These are phyloP conservation scores for Aplidium turbinatum DNA, from an alignment of 23 tunicate species.

Conservation along the genomic window DNA sequence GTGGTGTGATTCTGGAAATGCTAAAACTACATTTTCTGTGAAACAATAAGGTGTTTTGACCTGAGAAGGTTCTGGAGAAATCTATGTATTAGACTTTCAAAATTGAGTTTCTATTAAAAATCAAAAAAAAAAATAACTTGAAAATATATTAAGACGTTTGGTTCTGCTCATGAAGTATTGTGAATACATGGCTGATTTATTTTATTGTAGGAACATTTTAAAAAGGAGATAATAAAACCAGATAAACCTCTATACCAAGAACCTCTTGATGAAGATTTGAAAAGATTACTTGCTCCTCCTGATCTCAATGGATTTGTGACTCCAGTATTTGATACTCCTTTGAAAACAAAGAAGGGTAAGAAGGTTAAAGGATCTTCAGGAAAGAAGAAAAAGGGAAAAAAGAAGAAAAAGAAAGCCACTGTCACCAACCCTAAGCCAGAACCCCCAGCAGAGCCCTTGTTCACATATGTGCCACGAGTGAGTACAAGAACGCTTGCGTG, in stretches of 20 bases:
- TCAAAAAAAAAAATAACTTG: too few relatives aligned
- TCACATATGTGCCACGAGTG: conserved; percentile 44
- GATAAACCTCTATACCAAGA: conserved; percentile 32
- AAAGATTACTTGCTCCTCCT: conserved; percentile 38
- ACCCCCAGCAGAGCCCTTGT: conserved; percentile 39
- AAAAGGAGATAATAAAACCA: not conserved
- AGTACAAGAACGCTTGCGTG: too few relatives aligned
- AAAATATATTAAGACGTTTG: too few relatives aligned
- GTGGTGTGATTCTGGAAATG: too few relatives aligned
- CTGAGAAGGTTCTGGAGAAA: too few relatives aligned
- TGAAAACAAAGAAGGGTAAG: conserved; percentile 18
- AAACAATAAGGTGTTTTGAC: too few relatives aligned
- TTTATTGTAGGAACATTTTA: too few relatives aligned
- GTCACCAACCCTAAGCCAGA: not conserved
- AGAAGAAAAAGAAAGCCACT: conserved; percentile 7
- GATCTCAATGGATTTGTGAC: conserved; percentile 33
- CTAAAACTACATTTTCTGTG: too few relatives aligned
- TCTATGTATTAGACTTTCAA: too few relatives aligned
- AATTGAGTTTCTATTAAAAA: too few relatives aligned
- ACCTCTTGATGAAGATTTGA: conserved; percentile 52
- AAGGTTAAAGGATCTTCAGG: conserved; percentile 3
- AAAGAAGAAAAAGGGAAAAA: conserved; percentile 45
- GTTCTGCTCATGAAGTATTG: too few relatives aligned
- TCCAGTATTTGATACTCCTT: conserved; percentile 18
- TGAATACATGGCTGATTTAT: too few relatives aligned